Conservation (phyloP, 2,888 invertebrate species). For the Isoperla grammatica region DNA sequence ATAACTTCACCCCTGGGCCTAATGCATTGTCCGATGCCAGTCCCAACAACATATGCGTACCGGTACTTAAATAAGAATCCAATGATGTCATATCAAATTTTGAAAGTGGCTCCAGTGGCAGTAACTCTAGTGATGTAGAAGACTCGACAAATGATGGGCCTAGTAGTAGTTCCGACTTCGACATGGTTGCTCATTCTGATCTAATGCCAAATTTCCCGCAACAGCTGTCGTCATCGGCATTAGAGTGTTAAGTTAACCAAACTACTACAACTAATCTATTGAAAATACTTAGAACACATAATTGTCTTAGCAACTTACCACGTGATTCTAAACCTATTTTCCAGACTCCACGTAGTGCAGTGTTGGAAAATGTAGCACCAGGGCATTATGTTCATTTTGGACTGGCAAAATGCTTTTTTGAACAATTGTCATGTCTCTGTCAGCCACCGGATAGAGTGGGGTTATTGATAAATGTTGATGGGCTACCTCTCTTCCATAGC, state of each 20-base stretch:
- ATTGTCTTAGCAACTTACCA: not conserved
- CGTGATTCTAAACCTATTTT: not conserved
- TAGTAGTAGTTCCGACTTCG: no score
- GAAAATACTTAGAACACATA: not conserved
- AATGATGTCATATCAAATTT: no score
- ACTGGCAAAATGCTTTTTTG: not conserved
- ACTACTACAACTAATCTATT: not conserved
- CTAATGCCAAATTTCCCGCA: no score
- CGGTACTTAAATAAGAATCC: no score
- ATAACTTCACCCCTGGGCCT: no score
- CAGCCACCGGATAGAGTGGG: not conserved
- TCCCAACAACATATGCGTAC: no score
- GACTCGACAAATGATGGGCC: no score
- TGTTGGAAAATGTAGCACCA: not conserved
- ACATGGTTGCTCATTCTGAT: no score
- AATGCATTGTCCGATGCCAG: no score
- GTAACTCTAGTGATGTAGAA: no score
- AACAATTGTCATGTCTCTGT: not conserved
- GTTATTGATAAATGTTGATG: constrained; percentile 20
- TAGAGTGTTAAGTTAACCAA: not conserved
- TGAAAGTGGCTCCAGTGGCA: no score
- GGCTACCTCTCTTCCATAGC: constrained; percentile 29
- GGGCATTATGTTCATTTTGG: constrained; percentile 5
- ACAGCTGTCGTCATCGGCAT: not conserved
- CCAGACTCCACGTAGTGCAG: not conserved